Evolutionary conservation across 2,888 invertebrate species (phyloP), one percentile per base, ranked within the genome.

Genomic region (Hydrotaea cyrtoneurina): DNA sequence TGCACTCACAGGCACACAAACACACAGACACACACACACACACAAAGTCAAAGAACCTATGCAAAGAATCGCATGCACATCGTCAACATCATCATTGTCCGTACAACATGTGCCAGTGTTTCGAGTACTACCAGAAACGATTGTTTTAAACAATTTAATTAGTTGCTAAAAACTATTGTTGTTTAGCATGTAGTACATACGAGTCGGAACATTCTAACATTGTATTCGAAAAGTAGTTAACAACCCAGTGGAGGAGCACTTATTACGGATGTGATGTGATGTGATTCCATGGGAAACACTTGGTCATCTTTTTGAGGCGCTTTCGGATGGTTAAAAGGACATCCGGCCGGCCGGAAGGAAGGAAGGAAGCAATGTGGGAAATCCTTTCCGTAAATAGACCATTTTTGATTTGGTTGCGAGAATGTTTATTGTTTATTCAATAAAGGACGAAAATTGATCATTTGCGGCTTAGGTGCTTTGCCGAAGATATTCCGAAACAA

Each of bases 121-220:
- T 17, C 66, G 36, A 17, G 17, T 31, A 66, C 17, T 46, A 21
- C 8, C 46, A 73, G 62, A 66, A 79, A 82, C 85, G 79, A 77
- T 82, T 85, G 82, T 85, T 85, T 85, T 50, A 82, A 85, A 82
- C 81, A 85, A 85, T 85, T 82, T 85, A 85, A 85, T 85, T 85
- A 79, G 82, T 85, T 85, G 79, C 73, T 82, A 77, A 85, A 81
- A 85, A 79, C 82, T 69, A 85, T 81, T 81, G 78, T 81, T 84
- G n/a, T 75, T 76, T 31, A 72, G 15, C 72, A 84, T 66, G 66
- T 43, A 7, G 43, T 43, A 11, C 23, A n/a, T 46, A 23, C 39
- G 66, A 21, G 21, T 19, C 21, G 72, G 64, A 81, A 78, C 78
- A 81, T 78, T 31, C 80, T 84, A 81, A 78, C 75, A 80, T 72